Evolutionary conservation across 1,140 invertebrate species (phyloP).

Genomic region (Oppia nitens): DNA sequence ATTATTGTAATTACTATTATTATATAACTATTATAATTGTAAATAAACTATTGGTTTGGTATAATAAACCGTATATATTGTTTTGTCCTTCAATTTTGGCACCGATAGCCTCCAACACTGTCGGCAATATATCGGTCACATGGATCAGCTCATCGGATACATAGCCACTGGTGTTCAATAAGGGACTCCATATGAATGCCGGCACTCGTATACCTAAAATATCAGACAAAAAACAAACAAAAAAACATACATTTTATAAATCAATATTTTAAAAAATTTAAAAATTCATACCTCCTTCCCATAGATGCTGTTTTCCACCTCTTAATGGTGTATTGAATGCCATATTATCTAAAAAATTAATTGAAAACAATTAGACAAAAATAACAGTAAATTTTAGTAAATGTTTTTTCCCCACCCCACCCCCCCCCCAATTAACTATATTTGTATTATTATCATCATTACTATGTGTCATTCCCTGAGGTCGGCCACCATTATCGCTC

Average conservation of each 20-base stretch:
- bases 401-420: no score
- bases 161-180: constrained; percentile 7
- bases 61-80: no score
- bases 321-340: constrained; percentile 31
- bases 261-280: no score
- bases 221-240: no score
- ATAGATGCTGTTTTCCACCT: constrained; percentile 33
- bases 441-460: no score
- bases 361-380: not conserved
- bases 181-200: constrained; percentile 27
- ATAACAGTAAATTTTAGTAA: no score
- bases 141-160: constrained; percentile 14
- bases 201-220: constrained; percentile 20
- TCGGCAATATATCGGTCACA: constrained; percentile 20
- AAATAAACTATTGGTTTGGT: not conserved
- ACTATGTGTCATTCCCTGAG: not conserved
- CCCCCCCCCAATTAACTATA: no score
- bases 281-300: constrained; percentile 33
- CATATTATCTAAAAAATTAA: not conserved
- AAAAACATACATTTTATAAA: no score
- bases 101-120: constrained; percentile 17
- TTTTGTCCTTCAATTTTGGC: no score
- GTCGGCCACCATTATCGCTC: constrained; percentile 34
- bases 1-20: not conserved
- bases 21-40: not conserved